Evolutionary conservation across 2,113 vertebrate genomes (phyloP).

Genomic region (Cololabis saira): DNA sequence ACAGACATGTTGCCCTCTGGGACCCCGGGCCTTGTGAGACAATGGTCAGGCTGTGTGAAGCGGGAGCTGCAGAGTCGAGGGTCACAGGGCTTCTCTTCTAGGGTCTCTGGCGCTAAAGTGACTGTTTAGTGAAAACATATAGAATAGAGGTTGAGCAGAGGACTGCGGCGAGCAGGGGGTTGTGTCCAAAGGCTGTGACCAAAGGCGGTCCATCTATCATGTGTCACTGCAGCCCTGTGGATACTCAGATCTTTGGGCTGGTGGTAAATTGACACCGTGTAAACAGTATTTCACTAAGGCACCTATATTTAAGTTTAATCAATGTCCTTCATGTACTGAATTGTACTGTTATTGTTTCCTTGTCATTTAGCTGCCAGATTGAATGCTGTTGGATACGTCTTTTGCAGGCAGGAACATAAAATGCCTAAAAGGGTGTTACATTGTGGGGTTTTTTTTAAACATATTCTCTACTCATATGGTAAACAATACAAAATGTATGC

Average conservation of each 20-base stretch:
- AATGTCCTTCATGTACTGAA: neutral
- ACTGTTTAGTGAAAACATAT: slow-evolving; percentile 75
- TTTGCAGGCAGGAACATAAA: neutral
- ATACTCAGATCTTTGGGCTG: slow-evolving; percentile 30
- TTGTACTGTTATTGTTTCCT: neutral
- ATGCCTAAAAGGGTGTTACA: slow-evolving; percentile 21
- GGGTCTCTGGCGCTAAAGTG: slow-evolving; percentile 63
- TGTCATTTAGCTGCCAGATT: neutral
- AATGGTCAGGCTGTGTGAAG: slow-evolving; percentile 69
- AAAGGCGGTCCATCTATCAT: slow-evolving; percentile 71
- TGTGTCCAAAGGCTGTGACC: slow-evolving; percentile 48
- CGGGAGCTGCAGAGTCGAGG: slow-evolving; percentile 48
- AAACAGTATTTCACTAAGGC: slow-evolving; percentile 15
- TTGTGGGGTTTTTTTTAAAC: slow-evolving; percentile 15
- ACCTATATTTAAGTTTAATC: neutral
- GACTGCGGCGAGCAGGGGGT: slow-evolving; percentile 31
- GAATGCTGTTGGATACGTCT: neutral
- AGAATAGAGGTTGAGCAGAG: slow-evolving; percentile 58
- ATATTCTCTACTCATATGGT: slow-evolving; percentile 19
- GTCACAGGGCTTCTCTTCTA: slow-evolving; percentile 69
- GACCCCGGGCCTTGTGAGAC: slow-evolving; percentile 61
- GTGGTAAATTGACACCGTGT: slow-evolving; percentile 32
- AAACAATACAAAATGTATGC: slow-evolving; percentile 36
- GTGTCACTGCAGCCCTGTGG: slow-evolving; percentile 61
- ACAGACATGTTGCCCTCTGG: slow-evolving; percentile 67